Percentiles rank a stretch among this genome's conserved stretches.
Evolutionary conservation across 2,888 invertebrate species (phyloP).

Genomic region (Notodonta ziczac): DNA sequence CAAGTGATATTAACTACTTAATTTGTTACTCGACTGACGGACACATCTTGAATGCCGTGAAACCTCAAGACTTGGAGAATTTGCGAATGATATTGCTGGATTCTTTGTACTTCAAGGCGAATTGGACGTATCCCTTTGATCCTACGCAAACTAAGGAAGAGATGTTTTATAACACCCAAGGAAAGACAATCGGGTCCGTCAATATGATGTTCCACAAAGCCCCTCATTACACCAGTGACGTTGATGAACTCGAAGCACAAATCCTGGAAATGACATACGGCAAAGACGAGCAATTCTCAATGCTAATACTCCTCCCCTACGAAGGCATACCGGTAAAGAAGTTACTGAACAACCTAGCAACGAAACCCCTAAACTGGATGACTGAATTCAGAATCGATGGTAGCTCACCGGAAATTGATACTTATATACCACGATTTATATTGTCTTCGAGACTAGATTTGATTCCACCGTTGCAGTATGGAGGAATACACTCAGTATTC

Average conservation of each 20-base stretch:
- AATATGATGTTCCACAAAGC: constrained; percentile 91
- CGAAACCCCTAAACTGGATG: constrained; percentile 78
- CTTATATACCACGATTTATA: constrained; percentile 86
- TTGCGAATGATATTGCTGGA: constrained; percentile 86
- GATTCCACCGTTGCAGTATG: constrained; percentile 75
- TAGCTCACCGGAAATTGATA: constrained; percentile 79
- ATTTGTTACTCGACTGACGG: constrained; percentile 88
- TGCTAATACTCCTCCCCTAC: constrained; percentile 87
- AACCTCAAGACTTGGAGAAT: constrained; percentile 68
- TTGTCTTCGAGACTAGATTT: constrained; percentile 73
- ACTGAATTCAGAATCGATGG: constrained; percentile 72
- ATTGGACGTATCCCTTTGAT: constrained; percentile 88
- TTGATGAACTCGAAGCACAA: constrained; percentile 83
- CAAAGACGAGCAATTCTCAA: constrained; percentile 83
- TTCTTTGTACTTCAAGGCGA: constrained; percentile 89
- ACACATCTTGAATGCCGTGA: constrained; percentile 87
- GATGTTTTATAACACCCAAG: constrained; percentile 85
- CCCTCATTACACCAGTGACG: constrained; percentile 81
- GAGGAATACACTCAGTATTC: constrained; percentile 88
- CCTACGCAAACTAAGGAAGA: constrained; percentile 79
- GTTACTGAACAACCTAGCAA: constrained; percentile 79
- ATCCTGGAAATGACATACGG: constrained; percentile 89
- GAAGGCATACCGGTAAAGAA: constrained; percentile 78
- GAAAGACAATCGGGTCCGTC: constrained; percentile 81
- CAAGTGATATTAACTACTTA: constrained; percentile 87